Conservation (phyloP, 2,113 vertebrate species). For the Albula glossodonta region DNA sequence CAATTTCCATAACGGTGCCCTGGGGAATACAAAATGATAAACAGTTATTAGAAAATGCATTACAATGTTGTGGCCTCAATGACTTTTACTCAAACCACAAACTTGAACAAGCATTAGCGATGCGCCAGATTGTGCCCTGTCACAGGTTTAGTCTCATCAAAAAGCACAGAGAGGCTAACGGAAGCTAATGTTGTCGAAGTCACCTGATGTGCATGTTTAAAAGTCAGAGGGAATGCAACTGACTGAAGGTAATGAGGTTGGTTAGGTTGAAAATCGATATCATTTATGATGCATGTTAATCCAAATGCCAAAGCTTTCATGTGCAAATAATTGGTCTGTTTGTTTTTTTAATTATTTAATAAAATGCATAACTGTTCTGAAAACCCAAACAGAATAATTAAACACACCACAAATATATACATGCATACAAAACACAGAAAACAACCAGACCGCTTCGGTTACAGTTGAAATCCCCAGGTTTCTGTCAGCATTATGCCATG, state of each 20-base stretch:
- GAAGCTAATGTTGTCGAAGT: not conserved
- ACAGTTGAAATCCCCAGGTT: not conserved
- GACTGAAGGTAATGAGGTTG: not conserved
- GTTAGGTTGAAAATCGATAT: not conserved
- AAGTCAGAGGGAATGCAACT: not conserved
- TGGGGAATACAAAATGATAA: not conserved
- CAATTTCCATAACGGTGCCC: not conserved
- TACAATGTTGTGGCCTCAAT: not conserved
- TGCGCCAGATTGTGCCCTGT: not conserved
- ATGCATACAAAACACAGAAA: not conserved
- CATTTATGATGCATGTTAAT: not conserved
- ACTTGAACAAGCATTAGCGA: not conserved
- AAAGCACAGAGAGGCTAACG: not conserved
- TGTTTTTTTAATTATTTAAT: not conserved
- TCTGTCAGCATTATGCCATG: too few relatives aligned
- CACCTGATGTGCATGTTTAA: not conserved
- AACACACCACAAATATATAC: not conserved
- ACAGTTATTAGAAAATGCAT: slow-evolving; percentile 1
- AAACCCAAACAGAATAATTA: not conserved
- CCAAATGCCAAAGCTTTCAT: not conserved
- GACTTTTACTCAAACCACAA: not conserved
- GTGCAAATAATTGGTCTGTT: not conserved
- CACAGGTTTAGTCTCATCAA: not conserved
- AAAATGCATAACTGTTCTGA: not conserved
- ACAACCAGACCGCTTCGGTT: not conserved